Base-by-base conservation (phyloP, 2,797 vertebrate species). In the Crenichthys baileyi region DNA sequence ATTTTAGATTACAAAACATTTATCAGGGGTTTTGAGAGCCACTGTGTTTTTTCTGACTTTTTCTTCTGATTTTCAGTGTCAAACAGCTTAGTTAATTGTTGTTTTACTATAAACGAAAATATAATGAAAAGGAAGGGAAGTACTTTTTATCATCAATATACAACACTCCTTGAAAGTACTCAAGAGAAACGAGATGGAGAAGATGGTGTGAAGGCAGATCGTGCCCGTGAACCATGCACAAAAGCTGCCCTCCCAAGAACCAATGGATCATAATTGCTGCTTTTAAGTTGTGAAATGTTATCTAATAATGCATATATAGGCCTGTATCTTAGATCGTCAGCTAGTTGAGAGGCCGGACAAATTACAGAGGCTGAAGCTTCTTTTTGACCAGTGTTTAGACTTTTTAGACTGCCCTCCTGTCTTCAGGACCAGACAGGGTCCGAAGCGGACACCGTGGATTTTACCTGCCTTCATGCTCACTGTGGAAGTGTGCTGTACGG, bases 281-380 rank as follows among this genome's bases (percentile, higher is more conserved):
- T 96, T 95, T 91, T 88, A 90, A 87, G 58, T 88, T 87, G 79
- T 86, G 85, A 80, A 79, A 80, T 84, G 79, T 85, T 83, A 83
- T 88, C 70, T 87, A 89, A 88, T 88, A 93, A 92, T 93, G 92
- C 96, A 96, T 63, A 39, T 24, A 89, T 82, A 88, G 78, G 76
- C 82, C 77, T 84, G 75, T 80, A 79, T 80, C 78, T 87, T 81
- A 82, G 71, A 81, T 72, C 74, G 81, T 83, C 83, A 83, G 58
- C 92, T 81, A 76, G 85, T 81, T 0, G 13, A 29, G 73, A 53
- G 75, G 61, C 72, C 48, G n/a, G 80, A 75, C 15, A 84, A 91
- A 89, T 86, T 93, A 93, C 90, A 89, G 92, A 94, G 95, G 95
- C 95, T 94, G 94, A 94, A 94, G 95, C 95, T 95, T 85, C 94